phyloP scores from a whole-genome alignment of 2,888 invertebrate genomes.

The Drosophila pseudotakahashii region DNA sequence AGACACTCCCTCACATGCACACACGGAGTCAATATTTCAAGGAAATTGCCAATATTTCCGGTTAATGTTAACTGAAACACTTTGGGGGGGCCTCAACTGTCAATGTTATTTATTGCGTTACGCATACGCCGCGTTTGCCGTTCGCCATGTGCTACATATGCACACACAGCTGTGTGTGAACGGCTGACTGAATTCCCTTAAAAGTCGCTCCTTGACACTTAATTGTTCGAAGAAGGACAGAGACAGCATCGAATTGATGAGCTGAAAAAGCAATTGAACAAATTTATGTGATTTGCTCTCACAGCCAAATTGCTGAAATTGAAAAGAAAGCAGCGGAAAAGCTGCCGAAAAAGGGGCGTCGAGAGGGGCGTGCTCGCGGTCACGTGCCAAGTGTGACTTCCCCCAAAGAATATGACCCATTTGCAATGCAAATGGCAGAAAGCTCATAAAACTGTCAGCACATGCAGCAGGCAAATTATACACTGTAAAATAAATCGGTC shows the following conservation, averaged over 20 bases:
- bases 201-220: slow-evolving; percentile 58
- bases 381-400: slow-evolving; percentile 42
- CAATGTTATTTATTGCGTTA: slow-evolving; percentile 56
- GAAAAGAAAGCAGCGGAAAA: slow-evolving; percentile 49
- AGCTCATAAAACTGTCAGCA: slow-evolving; percentile 47
- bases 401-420: slow-evolving; percentile 62
- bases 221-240: slow-evolving; percentile 19
- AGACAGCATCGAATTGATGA: slow-evolving; percentile 59
- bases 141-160: slow-evolving; percentile 14
- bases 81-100: slow-evolving; percentile 39
- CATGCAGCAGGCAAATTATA: slow-evolving; percentile 26
- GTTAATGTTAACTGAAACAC: slow-evolving; percentile 61
- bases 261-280: slow-evolving; percentile 63
- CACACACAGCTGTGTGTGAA: slow-evolving; percentile 7
- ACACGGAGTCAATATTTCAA: slow-evolving; percentile 58
- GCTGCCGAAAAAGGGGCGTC: background rate
- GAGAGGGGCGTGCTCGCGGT: slow-evolving; percentile 9
- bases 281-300: slow-evolving; percentile 59
- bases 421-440: slow-evolving; percentile 70
- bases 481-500: slow-evolving; percentile 4
- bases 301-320: slow-evolving; percentile 47
- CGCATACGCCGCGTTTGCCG: slow-evolving; percentile 55
- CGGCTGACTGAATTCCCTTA: slow-evolving; percentile 34
- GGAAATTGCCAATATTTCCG: slow-evolving; percentile 76
- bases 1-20: slow-evolving; percentile 18